Conservation (phyloP, 1,140 invertebrate genomes). For the Diploscapter pachys region DNA sequence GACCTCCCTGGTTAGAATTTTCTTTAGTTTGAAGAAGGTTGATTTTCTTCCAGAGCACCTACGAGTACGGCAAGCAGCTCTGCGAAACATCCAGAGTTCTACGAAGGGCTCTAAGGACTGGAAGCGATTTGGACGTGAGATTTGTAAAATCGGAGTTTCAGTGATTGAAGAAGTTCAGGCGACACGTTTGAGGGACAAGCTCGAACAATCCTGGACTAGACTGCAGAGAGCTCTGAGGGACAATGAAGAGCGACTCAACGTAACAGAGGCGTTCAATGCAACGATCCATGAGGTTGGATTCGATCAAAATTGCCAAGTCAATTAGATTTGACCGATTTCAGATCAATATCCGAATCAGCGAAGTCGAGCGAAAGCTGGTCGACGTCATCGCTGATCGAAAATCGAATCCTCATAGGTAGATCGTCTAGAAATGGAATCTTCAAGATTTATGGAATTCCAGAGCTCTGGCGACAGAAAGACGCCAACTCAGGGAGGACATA, state of each 20-base stretch:
- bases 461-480: conserved; percentile 4
- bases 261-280: conserved; percentile 27
- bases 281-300: conserved; percentile 22
- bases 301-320: not conserved
- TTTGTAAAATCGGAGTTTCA: not conserved
- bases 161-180: conserved; percentile 2
- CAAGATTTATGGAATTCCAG: not conserved
- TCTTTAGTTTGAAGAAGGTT: not conserved
- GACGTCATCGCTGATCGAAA: not conserved
- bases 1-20: conserved; percentile 54
- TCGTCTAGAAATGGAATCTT: not conserved
- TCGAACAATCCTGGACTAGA: conserved; percentile 25
- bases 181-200: conserved; percentile 18
- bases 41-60: conserved; percentile 57
- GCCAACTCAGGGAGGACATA: conserved; percentile 13
- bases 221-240: conserved; percentile 23
- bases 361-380: conserved; percentile 16
- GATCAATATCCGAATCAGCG: conserved; percentile 19
- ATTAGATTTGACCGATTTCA: conserved; percentile 6
- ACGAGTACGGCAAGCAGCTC: conserved; percentile 62
- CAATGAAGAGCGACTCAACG: conserved; percentile 28
- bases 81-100: conserved; percentile 60
- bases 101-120: conserved; percentile 54
- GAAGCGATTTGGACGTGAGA: not conserved
- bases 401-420: conserved; percentile 1